Evolutionary conservation across 2,888 invertebrate species (phyloP).

Genomic region (Mesorhabditis spiculigera): DNA sequence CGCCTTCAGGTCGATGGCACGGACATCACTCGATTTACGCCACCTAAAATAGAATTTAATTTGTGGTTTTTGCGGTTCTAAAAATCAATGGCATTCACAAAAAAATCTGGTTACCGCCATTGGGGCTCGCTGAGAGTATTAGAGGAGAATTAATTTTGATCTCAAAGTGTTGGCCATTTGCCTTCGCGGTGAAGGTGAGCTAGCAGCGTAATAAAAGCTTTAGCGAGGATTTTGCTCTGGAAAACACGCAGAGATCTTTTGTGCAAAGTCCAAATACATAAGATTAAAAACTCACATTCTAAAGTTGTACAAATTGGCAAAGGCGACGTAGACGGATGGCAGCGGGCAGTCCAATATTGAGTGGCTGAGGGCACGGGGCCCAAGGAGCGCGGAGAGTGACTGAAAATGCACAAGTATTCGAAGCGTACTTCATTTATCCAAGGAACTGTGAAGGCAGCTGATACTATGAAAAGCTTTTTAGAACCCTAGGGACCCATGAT

Average conservation of each 20-base stretch:
- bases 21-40: constrained; percentile 28
- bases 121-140: neutral
- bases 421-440: neutral
- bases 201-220: no score
- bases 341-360: constrained; percentile 15
- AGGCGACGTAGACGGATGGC: constrained; percentile 23
- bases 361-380: neutral
- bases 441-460: no score
- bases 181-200: no score
- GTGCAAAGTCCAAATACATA: no score
- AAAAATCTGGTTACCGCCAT: neutral
- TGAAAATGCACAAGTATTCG: neutral
- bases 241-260: no score
- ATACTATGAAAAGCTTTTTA: no score
- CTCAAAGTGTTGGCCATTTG: no score
- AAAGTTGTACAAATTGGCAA: constrained; percentile 31
- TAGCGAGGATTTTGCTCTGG: no score
- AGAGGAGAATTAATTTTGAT: no score
- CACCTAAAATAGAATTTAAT: constrained; percentile 20
- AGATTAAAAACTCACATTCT: constrained; percentile 25
- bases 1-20: constrained; percentile 18
- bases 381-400: neutral
- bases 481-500: no score
- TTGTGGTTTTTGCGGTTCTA: neutral
- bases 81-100: constrained; percentile 1